phyloP scores from a whole-genome alignment of 2,888 invertebrate genomes.

The Coelopa pilipes region DNA sequence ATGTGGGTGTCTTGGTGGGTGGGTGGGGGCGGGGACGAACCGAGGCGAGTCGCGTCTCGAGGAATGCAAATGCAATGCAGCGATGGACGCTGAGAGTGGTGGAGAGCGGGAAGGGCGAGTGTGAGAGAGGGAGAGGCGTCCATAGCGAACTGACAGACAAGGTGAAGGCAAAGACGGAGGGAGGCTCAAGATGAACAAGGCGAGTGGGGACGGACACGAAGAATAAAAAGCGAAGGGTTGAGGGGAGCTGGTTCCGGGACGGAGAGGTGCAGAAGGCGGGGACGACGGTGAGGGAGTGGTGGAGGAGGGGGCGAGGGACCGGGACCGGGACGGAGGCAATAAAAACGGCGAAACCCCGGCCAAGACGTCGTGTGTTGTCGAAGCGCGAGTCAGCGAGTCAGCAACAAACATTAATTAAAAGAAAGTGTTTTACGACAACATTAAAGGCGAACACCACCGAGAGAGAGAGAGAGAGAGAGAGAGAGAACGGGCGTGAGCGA shows the following conservation, averaged over 20 bases:
- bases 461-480: neutral
- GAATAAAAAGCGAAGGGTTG: conserved; percentile 15
- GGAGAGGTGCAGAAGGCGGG: neutral
- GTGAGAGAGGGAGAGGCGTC: too few species aligned
- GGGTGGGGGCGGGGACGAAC: too few species aligned
- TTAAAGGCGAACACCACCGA: conserved; percentile 7
- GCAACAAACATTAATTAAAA: conserved; percentile 32
- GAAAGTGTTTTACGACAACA: conserved; percentile 28
- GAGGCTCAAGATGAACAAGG: too few species aligned
- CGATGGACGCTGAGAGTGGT: too few species aligned
- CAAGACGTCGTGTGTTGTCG: too few species aligned
- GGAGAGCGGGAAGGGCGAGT: too few species aligned
- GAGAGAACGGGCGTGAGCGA: neutral
- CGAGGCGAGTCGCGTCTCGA: too few species aligned
- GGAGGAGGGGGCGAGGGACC: neutral
- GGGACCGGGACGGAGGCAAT: neutral
- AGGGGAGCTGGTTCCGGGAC: neutral
- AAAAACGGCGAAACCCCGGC: neutral
- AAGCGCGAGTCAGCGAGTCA: neutral
- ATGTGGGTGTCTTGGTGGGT: too few species aligned
- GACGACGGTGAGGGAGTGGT: neutral
- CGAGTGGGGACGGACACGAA: neutral
- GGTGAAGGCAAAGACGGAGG: too few species aligned
- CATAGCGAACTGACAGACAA: too few species aligned
- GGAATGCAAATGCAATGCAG: too few species aligned